A percentile compares a stretch with the other conserved stretches of the same genome.
These are phyloP conservation scores for Thamnaconus septentrionalis DNA, from an alignment of 2,113 vertebrate species.

Conservation along the genomic window DNA sequence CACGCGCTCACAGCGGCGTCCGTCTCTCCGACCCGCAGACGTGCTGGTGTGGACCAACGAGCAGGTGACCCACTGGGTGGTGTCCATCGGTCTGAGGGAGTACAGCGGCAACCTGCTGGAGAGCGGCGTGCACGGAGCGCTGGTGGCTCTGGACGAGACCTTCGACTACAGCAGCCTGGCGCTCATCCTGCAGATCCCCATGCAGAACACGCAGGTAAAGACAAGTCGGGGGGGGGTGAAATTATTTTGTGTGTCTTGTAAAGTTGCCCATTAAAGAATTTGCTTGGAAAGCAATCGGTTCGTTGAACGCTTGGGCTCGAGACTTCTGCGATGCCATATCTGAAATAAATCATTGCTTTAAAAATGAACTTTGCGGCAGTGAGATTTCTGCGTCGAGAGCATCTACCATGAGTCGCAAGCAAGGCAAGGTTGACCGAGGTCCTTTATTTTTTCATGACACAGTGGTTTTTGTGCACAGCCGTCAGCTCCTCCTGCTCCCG, in stretches of 20 bases:
- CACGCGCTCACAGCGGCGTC: too few species aligned
- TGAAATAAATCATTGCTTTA: too few species aligned
- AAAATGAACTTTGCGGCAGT: too few species aligned
- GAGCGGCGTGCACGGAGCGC: constrained; percentile 89
- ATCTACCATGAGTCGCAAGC: too few species aligned
- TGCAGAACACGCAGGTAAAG: constrained; percentile 93
- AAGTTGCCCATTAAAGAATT: not conserved
- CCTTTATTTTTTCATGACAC: not conserved
- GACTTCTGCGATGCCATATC: too few species aligned
- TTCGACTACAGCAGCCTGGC: constrained; percentile 95
- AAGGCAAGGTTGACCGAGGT: too few species aligned
- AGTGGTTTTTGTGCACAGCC: constrained; percentile 9
- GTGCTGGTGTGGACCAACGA: constrained; percentile 97
- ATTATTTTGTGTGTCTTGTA: not conserved
- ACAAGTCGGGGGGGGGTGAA: not conserved
- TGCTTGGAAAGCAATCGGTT: too few species aligned
- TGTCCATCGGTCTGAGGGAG: constrained; percentile 91
- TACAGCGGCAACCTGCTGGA: constrained; percentile 88
- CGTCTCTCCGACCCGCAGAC: constrained; percentile 67
- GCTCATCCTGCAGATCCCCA: constrained; percentile 94
- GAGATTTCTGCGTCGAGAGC: too few species aligned
- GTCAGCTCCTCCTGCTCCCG: constrained; percentile 2
- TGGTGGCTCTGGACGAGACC: constrained; percentile 90
- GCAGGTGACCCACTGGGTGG: constrained; percentile 93
- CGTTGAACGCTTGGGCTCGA: too few species aligned